Percentiles rank a stretch among this genome's conserved stretches.
phyloP scores from a whole-genome alignment of 2,797 vertebrate species.

The Uromys caudimaculatus region DNA sequence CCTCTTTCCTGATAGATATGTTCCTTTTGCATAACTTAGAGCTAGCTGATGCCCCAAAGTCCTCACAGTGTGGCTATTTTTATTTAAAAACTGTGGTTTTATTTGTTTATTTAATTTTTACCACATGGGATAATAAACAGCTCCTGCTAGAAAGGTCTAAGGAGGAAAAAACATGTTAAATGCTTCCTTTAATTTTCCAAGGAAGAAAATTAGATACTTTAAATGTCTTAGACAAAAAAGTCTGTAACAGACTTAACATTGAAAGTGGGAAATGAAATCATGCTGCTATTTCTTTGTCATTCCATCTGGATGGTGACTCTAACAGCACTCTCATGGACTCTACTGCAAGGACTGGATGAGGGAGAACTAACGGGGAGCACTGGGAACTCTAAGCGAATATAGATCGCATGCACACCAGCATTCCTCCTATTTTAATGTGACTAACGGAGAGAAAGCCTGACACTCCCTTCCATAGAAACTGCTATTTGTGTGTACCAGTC shows the following conservation, averaged over 20 bases:
- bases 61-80: not conserved
- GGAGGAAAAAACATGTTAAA: not conserved
- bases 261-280: not conserved
- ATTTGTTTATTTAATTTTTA: not conserved
- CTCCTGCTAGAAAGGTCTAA: not conserved
- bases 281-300: not conserved
- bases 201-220: not conserved
- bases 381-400: not conserved
- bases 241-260: not conserved
- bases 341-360: not conserved
- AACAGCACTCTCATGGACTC: not conserved
- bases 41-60: not conserved
- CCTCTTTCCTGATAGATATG: not conserved
- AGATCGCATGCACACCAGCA: rapidly evolving
- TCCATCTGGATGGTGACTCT: not conserved
- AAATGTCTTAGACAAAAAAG: not conserved
- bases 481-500: not conserved
- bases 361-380: not conserved
- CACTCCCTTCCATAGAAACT: not conserved
- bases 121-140: not conserved
- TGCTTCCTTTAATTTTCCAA: constrained; percentile 29
- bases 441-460: not conserved
- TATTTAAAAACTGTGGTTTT: constrained; percentile 43
- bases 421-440: not conserved
- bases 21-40: not conserved